A percentile compares a stretch with the other conserved stretches of the same genome.
Conservation (phyloP, 2,888 invertebrate species). For the Eilema griseolum region DNA sequence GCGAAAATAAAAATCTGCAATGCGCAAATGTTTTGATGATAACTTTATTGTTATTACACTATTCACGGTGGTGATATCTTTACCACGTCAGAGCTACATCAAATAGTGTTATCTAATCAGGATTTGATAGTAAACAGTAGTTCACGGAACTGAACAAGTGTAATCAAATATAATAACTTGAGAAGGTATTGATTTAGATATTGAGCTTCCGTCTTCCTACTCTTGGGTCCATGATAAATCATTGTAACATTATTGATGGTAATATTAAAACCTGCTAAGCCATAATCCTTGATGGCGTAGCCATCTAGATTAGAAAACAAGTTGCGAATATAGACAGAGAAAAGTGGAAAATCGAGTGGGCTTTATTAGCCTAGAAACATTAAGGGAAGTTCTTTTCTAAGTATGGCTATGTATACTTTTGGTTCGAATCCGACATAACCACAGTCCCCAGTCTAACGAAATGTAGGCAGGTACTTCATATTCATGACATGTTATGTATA, state of each 20-base stretch:
- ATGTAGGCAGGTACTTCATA: neutral
- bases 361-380: neutral
- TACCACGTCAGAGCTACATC: neutral
- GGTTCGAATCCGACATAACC: too few relatives aligned
- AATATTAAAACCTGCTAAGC: too few relatives aligned
- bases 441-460: neutral
- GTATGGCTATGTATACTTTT: neutral
- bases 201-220: neutral
- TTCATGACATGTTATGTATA: conserved; percentile 11
- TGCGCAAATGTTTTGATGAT: conserved; percentile 53
- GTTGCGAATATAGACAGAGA: too few relatives aligned
- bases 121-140: neutral
- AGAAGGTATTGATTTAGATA: neutral
- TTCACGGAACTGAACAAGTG: neutral
- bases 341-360: neutral
- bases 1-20: conserved; percentile 58
- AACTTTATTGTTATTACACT: neutral
- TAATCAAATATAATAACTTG: neutral
- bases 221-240: too few relatives aligned
- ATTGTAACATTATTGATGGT: too few relatives aligned
- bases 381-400: neutral
- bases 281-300: neutral
- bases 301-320: too few relatives aligned
- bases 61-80: neutral
- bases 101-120: conserved; percentile 10